Evolutionary conservation across 1,140 invertebrate genomes (phyloP), one percentile per base, ranked within the genome.

Genomic region (Scylla paramamosain): DNA sequence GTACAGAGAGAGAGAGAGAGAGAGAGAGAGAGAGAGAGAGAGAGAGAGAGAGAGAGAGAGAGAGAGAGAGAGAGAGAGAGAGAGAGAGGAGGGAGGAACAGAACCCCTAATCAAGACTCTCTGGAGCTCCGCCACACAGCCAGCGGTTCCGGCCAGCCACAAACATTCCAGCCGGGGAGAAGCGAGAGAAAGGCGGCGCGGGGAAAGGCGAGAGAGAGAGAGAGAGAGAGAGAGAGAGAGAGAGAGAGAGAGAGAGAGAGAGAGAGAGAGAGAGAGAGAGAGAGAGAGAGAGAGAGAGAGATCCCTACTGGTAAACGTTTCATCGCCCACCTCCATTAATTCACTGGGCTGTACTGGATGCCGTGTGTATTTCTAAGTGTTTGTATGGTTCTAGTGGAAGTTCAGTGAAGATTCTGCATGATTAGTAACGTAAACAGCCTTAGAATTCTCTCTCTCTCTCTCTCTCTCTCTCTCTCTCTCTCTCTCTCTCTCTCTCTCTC

Each of bases 81-180:
- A 12, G 83, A 16, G 84, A 28, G 29, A n/a, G 84, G 31, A 2
- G 14, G 29, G 31, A 87, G 12, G 20, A 31, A 91, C 89, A 91
- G 89, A 91, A 59, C 90, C 90, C 52, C 16, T 77, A 91, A 91
- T 91, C 52, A 91, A 77, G 52, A 67, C 31, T 77, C 29, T 91
- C 90, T 91, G 90, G 90, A 31, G 2, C 52, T n/a, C 46, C 90
- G 28, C 29, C 46, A 59, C 89, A 77, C 52, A 31, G 32, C 48
- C 52, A 91, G 90, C 14, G 90, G 90, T 91, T 91, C 90, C 52
- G 90, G 90, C 90, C 28, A 10, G 46, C 89, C 67, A 77, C 67
- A 77, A 77, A 77, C 67, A 77, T 77, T 77, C 67, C 67, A n/a
- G 67, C 67, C n/a, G 20, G 20, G 52, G 52, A 77, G 67, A 20